phyloP scores from a whole-genome alignment of 2,113 vertebrate species.

The Onychostoma macrolepis region DNA sequence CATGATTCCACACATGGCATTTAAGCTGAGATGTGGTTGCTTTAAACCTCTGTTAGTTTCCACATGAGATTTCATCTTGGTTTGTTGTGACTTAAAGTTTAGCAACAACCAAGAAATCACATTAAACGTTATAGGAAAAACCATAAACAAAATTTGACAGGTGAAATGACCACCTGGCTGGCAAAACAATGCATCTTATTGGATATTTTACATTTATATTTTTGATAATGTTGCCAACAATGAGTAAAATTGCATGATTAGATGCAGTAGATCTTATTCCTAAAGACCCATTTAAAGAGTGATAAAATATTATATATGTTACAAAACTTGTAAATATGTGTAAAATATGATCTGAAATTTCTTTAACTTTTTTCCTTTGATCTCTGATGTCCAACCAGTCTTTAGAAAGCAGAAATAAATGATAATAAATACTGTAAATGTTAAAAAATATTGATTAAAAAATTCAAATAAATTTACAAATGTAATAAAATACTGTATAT shows the following conservation, averaged over 20 bases:
- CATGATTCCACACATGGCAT: constrained; percentile 7
- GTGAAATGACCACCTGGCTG: neutral
- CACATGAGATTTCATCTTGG: neutral
- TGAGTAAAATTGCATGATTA: neutral
- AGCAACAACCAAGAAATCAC: neutral
- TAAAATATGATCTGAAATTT: too few relatives aligned
- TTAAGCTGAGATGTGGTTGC: neutral
- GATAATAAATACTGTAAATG: too few relatives aligned
- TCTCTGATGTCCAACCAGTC: too few relatives aligned
- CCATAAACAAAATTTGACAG: neutral
- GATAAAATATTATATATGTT: neutral
- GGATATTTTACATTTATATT: neutral
- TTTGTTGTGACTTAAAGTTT: neutral
- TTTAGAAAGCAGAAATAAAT: too few relatives aligned
- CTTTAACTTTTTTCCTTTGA: too few relatives aligned
- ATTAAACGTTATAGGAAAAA: constrained; percentile 2
- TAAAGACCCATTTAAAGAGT: neutral
- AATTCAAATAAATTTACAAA: too few relatives aligned
- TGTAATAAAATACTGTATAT: too few relatives aligned
- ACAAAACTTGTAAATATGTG: too few relatives aligned
- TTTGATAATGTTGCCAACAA: neutral
- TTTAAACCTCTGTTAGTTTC: neutral
- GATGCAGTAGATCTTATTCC: too few relatives aligned
- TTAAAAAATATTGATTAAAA: too few relatives aligned
- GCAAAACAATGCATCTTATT: neutral